Evolutionary conservation across 2,888 invertebrate genomes (phyloP), one percentile per base, ranked within the genome.

Genomic region (Ornithoptera alexandrae): DNA sequence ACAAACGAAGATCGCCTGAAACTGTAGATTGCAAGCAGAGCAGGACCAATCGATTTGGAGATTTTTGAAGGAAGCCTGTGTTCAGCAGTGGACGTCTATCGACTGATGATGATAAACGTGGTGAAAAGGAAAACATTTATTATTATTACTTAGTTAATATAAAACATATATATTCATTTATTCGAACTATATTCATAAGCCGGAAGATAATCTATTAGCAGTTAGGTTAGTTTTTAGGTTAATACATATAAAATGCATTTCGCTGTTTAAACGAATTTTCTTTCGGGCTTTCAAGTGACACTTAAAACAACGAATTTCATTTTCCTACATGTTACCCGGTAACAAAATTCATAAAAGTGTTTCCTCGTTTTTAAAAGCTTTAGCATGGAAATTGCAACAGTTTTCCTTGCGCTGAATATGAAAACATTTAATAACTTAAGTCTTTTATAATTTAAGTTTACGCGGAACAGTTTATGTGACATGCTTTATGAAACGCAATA

Each of bases 251-350:
- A n/a, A 57, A 57, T 57, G 57, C 57, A 57, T 64, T 64, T 20
- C 36, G 18, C 22, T 22, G 17, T 15, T 53, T 36, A 57, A 65
- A 17, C 42, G 12, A 65, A 58, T 57, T 57, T 18, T 7, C 18
- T 65, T 24, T 8, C 7, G 8, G 39, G 24, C 39, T 65, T 42
- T 53, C 22, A 64, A 64, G n/a, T 39, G 64, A 65, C 57, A 65
- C 36, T 58, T 42, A 22, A 65, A 58, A 65, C 36, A 58, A 58
- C 8, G 50, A 58, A 42, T 65, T 65, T 17, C 39, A 58, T 58
- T 65, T 65, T 65, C 57, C 39, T 15, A 39, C 22, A 39, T 18
- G 39, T 39, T 18, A 6, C 22, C 10, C 53, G n/a, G 30, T 56
- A 30, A 63, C 22, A 18, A n/a, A 65, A 58, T 58, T 58, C 57